Base-by-base conservation (phyloP, 2,113 vertebrate species). In the Aspidoscelis tigris region DNA sequence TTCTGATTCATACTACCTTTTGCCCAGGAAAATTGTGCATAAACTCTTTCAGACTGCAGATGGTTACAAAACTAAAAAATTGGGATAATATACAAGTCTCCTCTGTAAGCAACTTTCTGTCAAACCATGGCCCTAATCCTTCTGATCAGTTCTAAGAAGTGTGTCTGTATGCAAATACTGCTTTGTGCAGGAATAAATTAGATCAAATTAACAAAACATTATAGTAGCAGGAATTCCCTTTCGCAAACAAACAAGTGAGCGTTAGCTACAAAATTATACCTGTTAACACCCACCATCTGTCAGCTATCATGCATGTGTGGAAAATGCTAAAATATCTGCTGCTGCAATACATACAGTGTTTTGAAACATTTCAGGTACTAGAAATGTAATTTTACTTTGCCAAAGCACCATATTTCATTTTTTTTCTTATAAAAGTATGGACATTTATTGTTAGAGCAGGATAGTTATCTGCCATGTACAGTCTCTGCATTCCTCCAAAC, bases 361-460 rank as follows among this genome's bases (percentile, higher is more conserved):
- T 88, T 70, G 92, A 89, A 92, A 92, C 86, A 93, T 87, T 93
- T 88, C 89, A 89, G 90, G 88, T 80, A 84, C 83, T 77, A 82
- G 84, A 86, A 91, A 90, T 72, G 79, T 82, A 90, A 93, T 81
- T 93, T 86, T 44, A 84, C 74, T 93, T 91, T 86, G 73, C 84
- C 84, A 90, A 92, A 91, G 58, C 33, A 87, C 11, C 78, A 84
- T 55, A 93, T 92, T 33, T 91, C 81, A 86, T 90, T 81, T 90
- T 93, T 93, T 88, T 91, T 89, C 92, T 92, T 89, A 89, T 78
- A 92, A 90, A 91, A 92, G 84, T 55, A 89, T 93, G 94, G 92
- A 93, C 90, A 87, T 87, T 93, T 93, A 93, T 92, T 93, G 91
- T 93, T 91, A 90, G 80, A 91, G 83, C 89, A 91, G 92, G 2